phyloP scores from a whole-genome alignment of 2,797 vertebrate genomes.

The Enteromius treurensis region DNA sequence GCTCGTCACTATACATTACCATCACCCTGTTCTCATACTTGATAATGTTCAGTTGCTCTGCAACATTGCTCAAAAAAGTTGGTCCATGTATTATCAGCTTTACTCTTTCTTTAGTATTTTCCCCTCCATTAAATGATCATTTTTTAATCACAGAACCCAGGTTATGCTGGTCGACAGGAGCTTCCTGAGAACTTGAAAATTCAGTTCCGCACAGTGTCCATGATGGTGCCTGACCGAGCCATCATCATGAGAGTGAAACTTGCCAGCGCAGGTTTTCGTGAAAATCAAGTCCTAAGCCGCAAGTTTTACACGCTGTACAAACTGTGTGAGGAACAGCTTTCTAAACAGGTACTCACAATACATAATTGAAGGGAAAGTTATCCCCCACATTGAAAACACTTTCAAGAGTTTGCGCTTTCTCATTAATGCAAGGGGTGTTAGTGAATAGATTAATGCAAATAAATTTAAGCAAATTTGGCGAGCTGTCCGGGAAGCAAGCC shows the following conservation, averaged over 20 bases:
- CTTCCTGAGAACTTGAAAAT: constrained; percentile 88
- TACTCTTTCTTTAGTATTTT: not conserved
- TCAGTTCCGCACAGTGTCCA: constrained; percentile 86
- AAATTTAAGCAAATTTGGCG: too few species aligned
- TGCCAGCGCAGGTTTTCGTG: constrained; percentile 85
- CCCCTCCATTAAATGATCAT: not conserved
- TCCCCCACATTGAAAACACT: not conserved
- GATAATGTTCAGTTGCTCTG: too few species aligned
- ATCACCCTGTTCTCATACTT: too few species aligned
- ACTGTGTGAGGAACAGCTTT: constrained; percentile 88
- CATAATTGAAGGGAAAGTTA: not conserved
- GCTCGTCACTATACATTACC: too few species aligned
- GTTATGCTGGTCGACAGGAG: constrained; percentile 87
- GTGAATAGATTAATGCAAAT: too few species aligned
- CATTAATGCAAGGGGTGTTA: too few species aligned
- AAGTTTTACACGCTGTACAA: constrained; percentile 89
- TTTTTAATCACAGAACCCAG: constrained; percentile 64
- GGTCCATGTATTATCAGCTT: not conserved
- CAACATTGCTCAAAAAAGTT: too few species aligned
- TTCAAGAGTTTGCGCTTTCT: too few species aligned
- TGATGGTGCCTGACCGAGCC: constrained; percentile 88
- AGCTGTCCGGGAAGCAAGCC: too few species aligned
- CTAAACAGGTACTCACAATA: constrained; percentile 80
- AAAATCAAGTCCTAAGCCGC: constrained; percentile 84
- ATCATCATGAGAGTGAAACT: constrained; percentile 90